Conservation (phyloP, 2,797 vertebrate species). For the Diglossa cyanea region DNA sequence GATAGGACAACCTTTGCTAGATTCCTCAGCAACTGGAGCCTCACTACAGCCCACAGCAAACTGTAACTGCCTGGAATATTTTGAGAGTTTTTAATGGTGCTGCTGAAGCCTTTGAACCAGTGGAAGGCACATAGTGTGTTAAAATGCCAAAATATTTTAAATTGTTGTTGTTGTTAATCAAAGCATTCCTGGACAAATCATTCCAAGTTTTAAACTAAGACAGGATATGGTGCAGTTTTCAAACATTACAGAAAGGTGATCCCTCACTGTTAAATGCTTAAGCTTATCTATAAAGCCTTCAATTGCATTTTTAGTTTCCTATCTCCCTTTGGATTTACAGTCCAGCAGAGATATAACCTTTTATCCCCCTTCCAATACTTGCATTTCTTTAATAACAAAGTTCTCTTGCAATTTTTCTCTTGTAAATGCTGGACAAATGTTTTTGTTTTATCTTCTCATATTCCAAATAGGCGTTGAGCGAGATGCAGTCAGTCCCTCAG, state of each 20-base stretch:
- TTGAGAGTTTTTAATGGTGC: background rate
- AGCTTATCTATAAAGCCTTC: background rate
- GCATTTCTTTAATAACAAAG: background rate
- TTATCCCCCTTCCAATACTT: background rate
- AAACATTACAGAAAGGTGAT: background rate
- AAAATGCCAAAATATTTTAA: background rate
- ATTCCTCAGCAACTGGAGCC: background rate
- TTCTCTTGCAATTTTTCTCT: background rate
- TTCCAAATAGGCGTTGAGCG: background rate
- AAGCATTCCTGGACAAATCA: background rate
- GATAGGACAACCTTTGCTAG: background rate
- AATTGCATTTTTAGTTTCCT: background rate
- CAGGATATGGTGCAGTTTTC: background rate
- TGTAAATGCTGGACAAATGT: background rate
- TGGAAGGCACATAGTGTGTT: background rate
- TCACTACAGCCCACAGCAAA: background rate
- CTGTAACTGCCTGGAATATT: background rate
- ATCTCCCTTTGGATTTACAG: background rate
- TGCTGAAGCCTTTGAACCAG: background rate
- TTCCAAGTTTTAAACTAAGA: background rate
- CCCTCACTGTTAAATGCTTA: background rate
- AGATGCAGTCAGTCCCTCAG: background rate
- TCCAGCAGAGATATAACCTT: background rate
- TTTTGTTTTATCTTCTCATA: background rate
- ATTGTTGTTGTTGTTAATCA: background rate